phyloP scores from a whole-genome alignment of 1,140 invertebrate species.

The Brachionus paranguensis region DNA sequence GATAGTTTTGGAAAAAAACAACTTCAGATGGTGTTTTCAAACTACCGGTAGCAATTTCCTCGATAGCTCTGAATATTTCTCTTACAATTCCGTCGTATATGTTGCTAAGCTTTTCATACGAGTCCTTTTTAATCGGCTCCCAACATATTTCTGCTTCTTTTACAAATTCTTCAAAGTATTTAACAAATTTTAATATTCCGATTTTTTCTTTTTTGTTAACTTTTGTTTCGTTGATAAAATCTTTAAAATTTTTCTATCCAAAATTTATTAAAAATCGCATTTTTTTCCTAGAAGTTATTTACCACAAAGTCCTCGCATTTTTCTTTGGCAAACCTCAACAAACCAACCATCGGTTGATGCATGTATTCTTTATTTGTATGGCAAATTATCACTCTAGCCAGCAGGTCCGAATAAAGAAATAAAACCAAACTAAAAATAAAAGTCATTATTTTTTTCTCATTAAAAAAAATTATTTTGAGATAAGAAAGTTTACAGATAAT shows the following conservation, averaged over 20 bases:
- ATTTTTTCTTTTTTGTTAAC: slow-evolving; percentile 71
- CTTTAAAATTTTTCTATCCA: slow-evolving; percentile 66
- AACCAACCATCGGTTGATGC: slow-evolving; percentile 35
- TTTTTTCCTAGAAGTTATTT: not conserved
- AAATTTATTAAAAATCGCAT: not conserved
- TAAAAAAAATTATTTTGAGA: not conserved
- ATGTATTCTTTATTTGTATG: slow-evolving; percentile 15
- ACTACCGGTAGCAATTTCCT: slow-evolving; percentile 73
- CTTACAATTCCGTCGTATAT: slow-evolving; percentile 79
- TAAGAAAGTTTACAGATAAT: not conserved
- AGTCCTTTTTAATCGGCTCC: slow-evolving; percentile 37
- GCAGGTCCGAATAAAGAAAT: slow-evolving; percentile 15
- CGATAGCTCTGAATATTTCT: slow-evolving; percentile 79
- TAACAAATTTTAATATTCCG: slow-evolving; percentile 82
- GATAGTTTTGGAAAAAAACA: slow-evolving; percentile 88
- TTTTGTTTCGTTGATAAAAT: slow-evolving; percentile 71
- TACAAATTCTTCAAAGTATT: slow-evolving; percentile 67
- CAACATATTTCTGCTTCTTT: slow-evolving; percentile 31
- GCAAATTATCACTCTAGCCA: not conserved
- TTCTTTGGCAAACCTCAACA: slow-evolving; percentile 29
- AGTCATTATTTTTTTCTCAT: not conserved
- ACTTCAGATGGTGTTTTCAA: slow-evolving; percentile 88
- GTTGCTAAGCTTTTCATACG: slow-evolving; percentile 62
- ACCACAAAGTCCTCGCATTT: slow-evolving; percentile 31
- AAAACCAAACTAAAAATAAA: slow-evolving; percentile 14